These are phyloP conservation scores for Marcusenius ussheri DNA, from an alignment of 2,113 vertebrate species.

Conservation along the genomic window DNA sequence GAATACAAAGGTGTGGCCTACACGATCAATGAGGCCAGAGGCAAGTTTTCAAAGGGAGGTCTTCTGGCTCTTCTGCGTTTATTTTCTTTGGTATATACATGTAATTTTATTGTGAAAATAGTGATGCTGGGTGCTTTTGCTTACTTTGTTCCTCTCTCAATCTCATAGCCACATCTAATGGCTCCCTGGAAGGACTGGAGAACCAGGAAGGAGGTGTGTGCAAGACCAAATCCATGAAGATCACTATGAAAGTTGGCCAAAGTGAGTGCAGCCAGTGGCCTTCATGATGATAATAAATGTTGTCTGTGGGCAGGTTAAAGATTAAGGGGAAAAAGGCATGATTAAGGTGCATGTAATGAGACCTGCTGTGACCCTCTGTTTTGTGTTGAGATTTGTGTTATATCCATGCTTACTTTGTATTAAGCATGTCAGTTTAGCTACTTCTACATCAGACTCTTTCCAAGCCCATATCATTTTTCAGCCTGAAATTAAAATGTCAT, in stretches of 20 bases:
- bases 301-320: neutral
- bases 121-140: neutral
- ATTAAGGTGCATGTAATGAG: neutral
- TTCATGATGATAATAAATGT: neutral
- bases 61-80: neutral
- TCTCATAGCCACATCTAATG: slow-evolving; percentile 86
- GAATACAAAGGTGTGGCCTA: neutral
- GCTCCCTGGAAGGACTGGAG: slow-evolving; percentile 84
- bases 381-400: neutral
- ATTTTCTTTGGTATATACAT: neutral
- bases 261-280: slow-evolving; percentile 65
- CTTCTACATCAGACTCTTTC: neutral
- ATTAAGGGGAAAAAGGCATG: neutral
- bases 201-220: slow-evolving; percentile 90
- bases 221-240: slow-evolving; percentile 93
- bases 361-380: neutral
- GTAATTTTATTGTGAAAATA: neutral
- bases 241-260: slow-evolving; percentile 96
- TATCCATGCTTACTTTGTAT: neutral
- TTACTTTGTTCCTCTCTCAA: too few species aligned
- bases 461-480: neutral
- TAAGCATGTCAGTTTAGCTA: neutral
- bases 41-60: neutral
- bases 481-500: neutral
- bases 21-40: neutral